Evolutionary conservation across 2,888 invertebrate genomes (phyloP).

Genomic region (Morpho helenor): DNA sequence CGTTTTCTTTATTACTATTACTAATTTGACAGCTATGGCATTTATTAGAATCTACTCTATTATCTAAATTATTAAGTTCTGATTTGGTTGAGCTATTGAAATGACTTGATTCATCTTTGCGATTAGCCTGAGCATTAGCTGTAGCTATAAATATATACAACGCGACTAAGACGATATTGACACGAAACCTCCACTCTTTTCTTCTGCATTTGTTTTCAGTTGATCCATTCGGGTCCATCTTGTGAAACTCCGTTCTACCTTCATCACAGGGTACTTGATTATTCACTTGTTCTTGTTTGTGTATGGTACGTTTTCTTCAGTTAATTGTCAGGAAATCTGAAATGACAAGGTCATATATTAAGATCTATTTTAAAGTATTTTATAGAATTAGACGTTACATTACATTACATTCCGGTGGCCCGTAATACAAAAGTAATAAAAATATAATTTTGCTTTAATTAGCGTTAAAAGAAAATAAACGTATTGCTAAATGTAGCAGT

Average conservation of each 20-base stretch:
- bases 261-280: slow-evolving; percentile 52
- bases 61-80: slow-evolving; percentile 50
- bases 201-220: slow-evolving; percentile 41
- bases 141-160: slow-evolving; percentile 51
- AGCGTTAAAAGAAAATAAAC: too few relatives aligned
- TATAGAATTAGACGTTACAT: too few relatives aligned
- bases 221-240: slow-evolving; percentile 52
- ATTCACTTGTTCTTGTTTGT: slow-evolving; percentile 3
- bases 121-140: slow-evolving; percentile 46
- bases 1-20: slow-evolving; percentile 40
- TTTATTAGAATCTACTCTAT: slow-evolving; percentile 57
- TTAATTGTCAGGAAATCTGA: slow-evolving; percentile 49
- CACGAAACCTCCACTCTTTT: slow-evolving; percentile 50
- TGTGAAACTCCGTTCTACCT: slow-evolving; percentile 43
- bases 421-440: too few relatives aligned
- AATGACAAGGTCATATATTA: slow-evolving; percentile 35
- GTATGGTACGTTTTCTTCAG: slow-evolving; percentile 29
- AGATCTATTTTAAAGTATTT: too few relatives aligned
- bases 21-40: slow-evolving; percentile 72
- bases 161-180: slow-evolving; percentile 42
- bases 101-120: slow-evolving; percentile 45
- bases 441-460: too few relatives aligned
- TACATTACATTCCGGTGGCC: too few relatives aligned
- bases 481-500: too few relatives aligned
- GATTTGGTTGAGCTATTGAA: slow-evolving; percentile 54